Percentiles rank a stretch among this genome's conserved stretches.
These are phyloP conservation scores for Ennomos fuscantarius DNA, from an alignment of 2,888 invertebrate species.

Conservation along the genomic window DNA sequence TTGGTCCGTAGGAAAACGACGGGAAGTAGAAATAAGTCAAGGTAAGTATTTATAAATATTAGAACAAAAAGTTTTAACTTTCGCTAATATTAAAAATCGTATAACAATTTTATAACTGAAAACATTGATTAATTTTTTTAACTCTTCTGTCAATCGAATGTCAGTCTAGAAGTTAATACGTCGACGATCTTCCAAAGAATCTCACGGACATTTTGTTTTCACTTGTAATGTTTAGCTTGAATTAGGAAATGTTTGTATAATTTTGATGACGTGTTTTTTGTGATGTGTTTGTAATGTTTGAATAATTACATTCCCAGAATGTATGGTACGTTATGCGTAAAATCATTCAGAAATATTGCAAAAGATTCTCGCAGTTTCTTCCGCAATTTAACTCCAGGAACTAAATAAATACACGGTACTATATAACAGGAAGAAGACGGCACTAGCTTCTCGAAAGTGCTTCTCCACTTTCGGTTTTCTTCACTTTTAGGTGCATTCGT, in stretches of 20 bases:
- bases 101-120: too few species aligned
- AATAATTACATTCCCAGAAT: constrained; percentile 73
- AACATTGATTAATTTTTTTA: too few species aligned
- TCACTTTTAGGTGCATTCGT: too few species aligned
- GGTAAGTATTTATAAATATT: not conserved
- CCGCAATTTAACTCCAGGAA: too few species aligned
- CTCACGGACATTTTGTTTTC: constrained; percentile 38
- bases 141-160: not conserved
- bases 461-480: too few species aligned
- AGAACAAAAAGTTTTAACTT: too few species aligned
- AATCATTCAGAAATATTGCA: constrained; percentile 11
- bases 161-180: constrained; percentile 35
- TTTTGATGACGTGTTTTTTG: constrained; percentile 60
- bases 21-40: constrained; percentile 2
- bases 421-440: too few species aligned
- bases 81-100: too few species aligned
- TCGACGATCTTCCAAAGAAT: constrained; percentile 48
- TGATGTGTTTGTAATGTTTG: constrained; percentile 55
- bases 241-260: constrained; percentile 36
- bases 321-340: constrained; percentile 47
- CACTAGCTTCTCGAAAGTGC: too few species aligned
- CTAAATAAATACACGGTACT: too few species aligned
- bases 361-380: too few species aligned
- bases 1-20: not conserved
- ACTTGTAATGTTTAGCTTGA: constrained; percentile 41